Conservation (phyloP, 2,888 invertebrate species). For the Eristalinus aeneus region DNA sequence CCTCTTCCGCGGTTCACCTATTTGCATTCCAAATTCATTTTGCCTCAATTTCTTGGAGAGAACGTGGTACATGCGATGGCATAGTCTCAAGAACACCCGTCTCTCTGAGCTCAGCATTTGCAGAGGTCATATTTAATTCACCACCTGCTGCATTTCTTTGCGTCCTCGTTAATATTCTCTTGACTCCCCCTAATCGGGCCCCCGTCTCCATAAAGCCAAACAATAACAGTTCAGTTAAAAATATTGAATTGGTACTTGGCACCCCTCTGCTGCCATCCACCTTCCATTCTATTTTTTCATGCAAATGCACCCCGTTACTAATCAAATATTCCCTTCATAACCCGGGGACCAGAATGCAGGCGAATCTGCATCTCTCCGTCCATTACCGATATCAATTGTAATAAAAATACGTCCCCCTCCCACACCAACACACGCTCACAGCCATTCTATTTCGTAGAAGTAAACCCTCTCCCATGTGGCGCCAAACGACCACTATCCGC, state of each 20-base stretch:
- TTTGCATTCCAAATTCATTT: background rate
- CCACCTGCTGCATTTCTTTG: conserved; percentile 55
- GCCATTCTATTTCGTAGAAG: too few relatives aligned
- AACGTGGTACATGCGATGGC: background rate
- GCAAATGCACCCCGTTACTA: conserved; percentile 40
- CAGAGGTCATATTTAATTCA: conserved; percentile 43
- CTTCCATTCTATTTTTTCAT: conserved; percentile 27
- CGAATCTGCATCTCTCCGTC: conserved; percentile 47
- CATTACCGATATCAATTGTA: conserved; percentile 63
- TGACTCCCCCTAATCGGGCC: background rate
- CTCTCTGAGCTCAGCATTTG: background rate
- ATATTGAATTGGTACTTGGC: conserved; percentile 55
- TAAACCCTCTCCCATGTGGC: conserved; percentile 58
- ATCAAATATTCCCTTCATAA: conserved; percentile 58
- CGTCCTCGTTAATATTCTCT: background rate
- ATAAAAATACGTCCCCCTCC: conserved; percentile 44
- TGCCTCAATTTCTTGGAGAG: background rate
- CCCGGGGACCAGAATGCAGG: conserved; percentile 7
- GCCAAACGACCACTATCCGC: conserved; percentile 1
- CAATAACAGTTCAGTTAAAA: conserved; percentile 61
- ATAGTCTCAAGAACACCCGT: background rate
- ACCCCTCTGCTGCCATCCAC: background rate
- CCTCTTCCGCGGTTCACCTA: too few relatives aligned
- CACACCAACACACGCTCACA: conserved; percentile 18
- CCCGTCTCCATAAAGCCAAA: conserved; percentile 15